A percentile compares a stretch with the other conserved stretches of the same genome.
phyloP scores from a whole-genome alignment of 2,888 invertebrate genomes.

The Nomada lathburiana region DNA sequence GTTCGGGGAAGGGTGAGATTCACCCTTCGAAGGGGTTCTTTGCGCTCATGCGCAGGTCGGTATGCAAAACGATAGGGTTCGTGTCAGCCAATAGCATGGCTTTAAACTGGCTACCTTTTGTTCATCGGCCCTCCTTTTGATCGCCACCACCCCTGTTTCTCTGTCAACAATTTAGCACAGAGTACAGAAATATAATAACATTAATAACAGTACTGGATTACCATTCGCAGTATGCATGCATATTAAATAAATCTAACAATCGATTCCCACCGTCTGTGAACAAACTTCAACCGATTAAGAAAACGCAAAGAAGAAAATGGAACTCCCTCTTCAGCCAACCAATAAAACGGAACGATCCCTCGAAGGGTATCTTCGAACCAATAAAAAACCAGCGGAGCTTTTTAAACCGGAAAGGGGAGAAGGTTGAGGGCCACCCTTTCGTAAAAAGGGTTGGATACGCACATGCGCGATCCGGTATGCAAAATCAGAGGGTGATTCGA shows the following conservation, averaged over 20 bases:
- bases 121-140: slow-evolving; percentile 15
- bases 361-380: slow-evolving; percentile 9
- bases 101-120: slow-evolving; percentile 23
- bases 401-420: slow-evolving; percentile 31
- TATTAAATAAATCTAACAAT: not conserved
- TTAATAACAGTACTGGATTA: not conserved
- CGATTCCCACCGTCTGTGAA: not conserved
- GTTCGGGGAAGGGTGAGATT: slow-evolving; percentile 63
- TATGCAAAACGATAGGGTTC: slow-evolving; percentile 61
- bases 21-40: slow-evolving; percentile 56
- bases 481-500: slow-evolving; percentile 66
- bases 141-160: not conserved
- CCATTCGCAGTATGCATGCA: not conserved
- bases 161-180: no score
- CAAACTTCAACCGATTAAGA: not conserved
- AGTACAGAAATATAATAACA: no score
- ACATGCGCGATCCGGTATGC: slow-evolving; percentile 77
- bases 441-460: slow-evolving; percentile 67
- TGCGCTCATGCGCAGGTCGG: slow-evolving; percentile 58
- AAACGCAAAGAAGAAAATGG: not conserved
- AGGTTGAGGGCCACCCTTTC: slow-evolving; percentile 35
- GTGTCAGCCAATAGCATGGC: slow-evolving; percentile 40
- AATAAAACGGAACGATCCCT: slow-evolving; percentile 19
- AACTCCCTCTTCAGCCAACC: not conserved
- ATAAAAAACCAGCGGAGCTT: slow-evolving; percentile 20